A percentile compares a stretch with the other conserved stretches of the same genome.
These are phyloP conservation scores for Dolichopus griseipennis DNA, from an alignment of 2,888 invertebrate genomes.

Conservation along the genomic window DNA sequence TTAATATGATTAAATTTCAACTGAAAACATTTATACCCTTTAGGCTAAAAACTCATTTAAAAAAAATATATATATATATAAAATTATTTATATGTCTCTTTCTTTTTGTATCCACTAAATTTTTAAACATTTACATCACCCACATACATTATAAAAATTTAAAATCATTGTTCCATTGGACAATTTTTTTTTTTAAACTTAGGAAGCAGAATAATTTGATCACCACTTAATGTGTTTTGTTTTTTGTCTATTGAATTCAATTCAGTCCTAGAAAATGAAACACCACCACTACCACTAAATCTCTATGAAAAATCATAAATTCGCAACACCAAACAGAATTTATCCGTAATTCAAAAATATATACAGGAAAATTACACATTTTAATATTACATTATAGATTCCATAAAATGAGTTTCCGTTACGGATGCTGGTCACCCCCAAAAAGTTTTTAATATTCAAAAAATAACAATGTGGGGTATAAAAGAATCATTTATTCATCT, in stretches of 20 bases:
- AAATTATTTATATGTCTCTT: too few species aligned
- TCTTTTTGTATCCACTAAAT: too few species aligned
- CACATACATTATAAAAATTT: too few species aligned
- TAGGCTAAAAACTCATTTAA: neutral
- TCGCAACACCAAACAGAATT: neutral
- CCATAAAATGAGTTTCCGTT: constrained; percentile 15
- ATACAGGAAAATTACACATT: constrained; percentile 5
- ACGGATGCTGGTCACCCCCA: constrained; percentile 17
- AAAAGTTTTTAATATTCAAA: neutral
- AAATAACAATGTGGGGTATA: neutral
- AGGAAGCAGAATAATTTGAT: too few species aligned
- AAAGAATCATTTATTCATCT: neutral
- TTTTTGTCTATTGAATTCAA: too few species aligned
- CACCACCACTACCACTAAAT: too few species aligned
- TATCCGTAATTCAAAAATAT: neutral
- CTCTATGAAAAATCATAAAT: neutral
- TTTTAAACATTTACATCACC: too few species aligned
- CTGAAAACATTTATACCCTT: neutral
- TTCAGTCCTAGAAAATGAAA: too few species aligned
- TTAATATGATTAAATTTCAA: neutral
- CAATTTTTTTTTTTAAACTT: too few species aligned
- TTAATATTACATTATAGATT: neutral
- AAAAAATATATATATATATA: too few species aligned
- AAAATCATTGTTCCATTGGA: too few species aligned
- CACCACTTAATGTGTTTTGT: too few species aligned